phyloP scores from a whole-genome alignment of 2,113 vertebrate species.

The Channa maculata region DNA sequence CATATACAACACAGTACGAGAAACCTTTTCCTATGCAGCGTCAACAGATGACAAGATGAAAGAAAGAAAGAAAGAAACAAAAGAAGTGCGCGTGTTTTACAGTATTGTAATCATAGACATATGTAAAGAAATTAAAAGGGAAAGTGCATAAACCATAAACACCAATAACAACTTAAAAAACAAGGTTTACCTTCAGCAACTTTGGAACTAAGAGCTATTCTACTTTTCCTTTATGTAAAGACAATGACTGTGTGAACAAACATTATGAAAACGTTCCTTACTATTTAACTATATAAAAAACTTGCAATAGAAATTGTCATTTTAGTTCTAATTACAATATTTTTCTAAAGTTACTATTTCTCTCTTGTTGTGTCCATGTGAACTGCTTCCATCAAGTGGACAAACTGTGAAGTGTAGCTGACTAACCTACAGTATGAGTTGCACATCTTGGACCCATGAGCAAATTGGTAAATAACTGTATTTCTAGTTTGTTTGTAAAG shows the following conservation, averaged over 20 bases:
- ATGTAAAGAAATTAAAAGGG: neutral
- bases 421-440: neutral
- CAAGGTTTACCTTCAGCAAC: neutral
- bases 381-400: slow-evolving; percentile 49
- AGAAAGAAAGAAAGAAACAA: neutral
- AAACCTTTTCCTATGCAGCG: neutral
- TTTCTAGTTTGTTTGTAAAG: neutral
- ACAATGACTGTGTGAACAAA: neutral
- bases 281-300: neutral
- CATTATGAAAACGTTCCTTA: neutral
- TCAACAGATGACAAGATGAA: neutral
- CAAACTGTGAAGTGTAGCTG: slow-evolving; percentile 9
- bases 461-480: too few species aligned
- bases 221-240: slow-evolving; percentile 8
- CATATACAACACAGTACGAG: too few species aligned
- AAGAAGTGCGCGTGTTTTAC: neutral
- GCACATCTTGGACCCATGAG: too few species aligned
- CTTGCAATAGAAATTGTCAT: neutral
- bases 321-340: neutral
- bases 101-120: neutral
- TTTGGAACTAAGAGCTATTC: neutral
- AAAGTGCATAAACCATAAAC: neutral
- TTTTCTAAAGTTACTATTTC: neutral
- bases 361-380: neutral
- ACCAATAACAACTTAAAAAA: neutral